Conservation (phyloP, 2,888 invertebrate species). For the Pammene fasciana region DNA sequence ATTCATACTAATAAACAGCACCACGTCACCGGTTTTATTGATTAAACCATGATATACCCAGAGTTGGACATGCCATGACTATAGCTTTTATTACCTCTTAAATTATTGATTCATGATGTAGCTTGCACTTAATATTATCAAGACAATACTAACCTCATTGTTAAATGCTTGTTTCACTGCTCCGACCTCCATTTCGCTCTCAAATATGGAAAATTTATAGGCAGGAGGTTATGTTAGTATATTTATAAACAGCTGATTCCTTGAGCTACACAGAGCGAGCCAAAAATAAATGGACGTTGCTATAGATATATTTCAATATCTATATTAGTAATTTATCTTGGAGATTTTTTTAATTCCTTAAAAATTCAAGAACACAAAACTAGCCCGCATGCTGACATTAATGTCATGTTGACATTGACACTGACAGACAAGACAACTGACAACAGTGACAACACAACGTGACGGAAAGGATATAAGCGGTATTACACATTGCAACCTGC, state of each 20-base stretch:
- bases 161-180: constrained; percentile 80
- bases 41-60: neutral
- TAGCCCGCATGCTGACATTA: neutral
- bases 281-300: neutral
- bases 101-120: neutral
- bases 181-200: constrained; percentile 72
- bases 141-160: constrained; percentile 64
- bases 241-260: neutral
- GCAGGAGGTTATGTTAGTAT: constrained; percentile 49
- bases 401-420: neutral
- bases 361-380: neutral
- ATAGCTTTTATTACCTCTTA: neutral
- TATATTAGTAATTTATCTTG: too few relatives aligned
- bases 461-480: too few relatives aligned
- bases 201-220: constrained; percentile 13
- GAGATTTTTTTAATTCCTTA: neutral
- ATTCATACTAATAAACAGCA: neutral
- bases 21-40: neutral
- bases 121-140: too few relatives aligned
- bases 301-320: neutral
- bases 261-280: neutral
- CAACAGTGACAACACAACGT: too few relatives aligned
- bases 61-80: neutral
- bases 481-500: too few relatives aligned
- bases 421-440: too few relatives aligned